These are phyloP conservation scores for Cacoxenus indagator DNA, from an alignment of 2,888 invertebrate genomes.

Conservation along the genomic window DNA sequence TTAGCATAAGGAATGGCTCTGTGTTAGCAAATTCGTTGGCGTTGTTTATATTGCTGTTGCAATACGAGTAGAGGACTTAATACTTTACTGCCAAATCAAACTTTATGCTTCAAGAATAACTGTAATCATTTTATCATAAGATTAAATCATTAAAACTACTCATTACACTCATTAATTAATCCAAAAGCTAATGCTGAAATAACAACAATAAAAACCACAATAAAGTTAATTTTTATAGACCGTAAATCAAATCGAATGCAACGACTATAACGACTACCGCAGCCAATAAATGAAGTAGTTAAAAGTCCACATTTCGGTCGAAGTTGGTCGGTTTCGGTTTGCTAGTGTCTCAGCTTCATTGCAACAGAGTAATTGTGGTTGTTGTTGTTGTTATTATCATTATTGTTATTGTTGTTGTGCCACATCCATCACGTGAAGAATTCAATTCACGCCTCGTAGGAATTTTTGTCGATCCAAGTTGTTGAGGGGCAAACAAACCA, in stretches of 20 bases:
- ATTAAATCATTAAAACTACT: too few relatives aligned
- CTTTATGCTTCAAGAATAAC: too few relatives aligned
- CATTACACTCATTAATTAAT: too few relatives aligned
- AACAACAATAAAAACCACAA: neutral
- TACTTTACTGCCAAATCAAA: too few relatives aligned
- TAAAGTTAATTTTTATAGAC: neutral
- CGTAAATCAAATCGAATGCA: conserved; percentile 10
- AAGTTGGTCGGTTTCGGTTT: neutral
- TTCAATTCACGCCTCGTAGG: conserved; percentile 58
- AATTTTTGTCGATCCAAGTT: conserved; percentile 34
- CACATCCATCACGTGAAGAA: conserved; percentile 36
- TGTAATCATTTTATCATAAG: too few relatives aligned
- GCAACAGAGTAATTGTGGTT: neutral
- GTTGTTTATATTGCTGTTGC: too few relatives aligned
- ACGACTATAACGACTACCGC: neutral
- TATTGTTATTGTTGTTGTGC: neutral
- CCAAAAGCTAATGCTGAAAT: neutral
- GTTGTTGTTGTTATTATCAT: neutral
- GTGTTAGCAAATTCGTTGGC: too few relatives aligned
- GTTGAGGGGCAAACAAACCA: neutral
- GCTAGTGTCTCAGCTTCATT: neutral
- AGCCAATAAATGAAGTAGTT: conserved; percentile 8
- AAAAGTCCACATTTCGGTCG: neutral
- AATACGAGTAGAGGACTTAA: too few relatives aligned
- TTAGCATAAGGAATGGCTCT: too few relatives aligned